Percentiles rank a stretch among this genome's conserved stretches.
Conservation (phyloP, 2,888 invertebrate species). For the Venustoraphidia nigricollis region DNA sequence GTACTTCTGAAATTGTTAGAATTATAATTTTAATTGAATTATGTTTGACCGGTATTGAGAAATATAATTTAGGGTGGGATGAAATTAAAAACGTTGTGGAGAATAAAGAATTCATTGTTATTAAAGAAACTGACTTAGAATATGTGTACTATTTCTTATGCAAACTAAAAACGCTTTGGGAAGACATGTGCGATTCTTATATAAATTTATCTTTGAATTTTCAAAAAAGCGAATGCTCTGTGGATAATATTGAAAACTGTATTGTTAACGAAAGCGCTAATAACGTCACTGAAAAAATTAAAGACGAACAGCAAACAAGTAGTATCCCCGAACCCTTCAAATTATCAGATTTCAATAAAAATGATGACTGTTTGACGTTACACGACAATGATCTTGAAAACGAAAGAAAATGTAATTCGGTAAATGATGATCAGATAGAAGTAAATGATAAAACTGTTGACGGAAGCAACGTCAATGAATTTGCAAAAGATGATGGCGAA, state of each 20-base stretch:
- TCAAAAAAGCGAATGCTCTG: too few species aligned
- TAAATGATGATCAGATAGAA: too few species aligned
- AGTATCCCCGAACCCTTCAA: constrained; percentile 2
- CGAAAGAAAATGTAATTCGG: neutral
- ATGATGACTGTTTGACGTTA: constrained; percentile 2
- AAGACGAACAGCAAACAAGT: constrained; percentile 9
- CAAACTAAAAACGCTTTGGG: constrained; percentile 26
- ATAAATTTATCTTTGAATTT: constrained; percentile 22
- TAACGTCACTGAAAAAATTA: constrained; percentile 10
- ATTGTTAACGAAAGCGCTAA: constrained; percentile 11
- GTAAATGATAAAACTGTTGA: neutral
- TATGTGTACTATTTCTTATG: constrained; percentile 26
- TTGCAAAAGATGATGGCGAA: neutral
- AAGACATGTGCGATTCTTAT: constrained; percentile 26
- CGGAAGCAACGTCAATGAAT: neutral
- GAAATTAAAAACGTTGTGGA: constrained; percentile 48
- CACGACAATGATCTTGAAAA: constrained; percentile 2
- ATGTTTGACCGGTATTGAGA: constrained; percentile 55
- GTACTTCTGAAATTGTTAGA: constrained; percentile 82
- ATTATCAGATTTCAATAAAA: constrained; percentile 6
- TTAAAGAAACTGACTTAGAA: constrained; percentile 19
- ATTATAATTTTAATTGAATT: constrained; percentile 76
- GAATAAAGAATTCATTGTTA: constrained; percentile 12
- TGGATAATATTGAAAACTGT: constrained; percentile 15
- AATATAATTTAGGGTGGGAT: constrained; percentile 42